These are phyloP conservation scores for Nymphalis urticae DNA, from an alignment of 2,888 invertebrate genomes.

Conservation along the genomic window DNA sequence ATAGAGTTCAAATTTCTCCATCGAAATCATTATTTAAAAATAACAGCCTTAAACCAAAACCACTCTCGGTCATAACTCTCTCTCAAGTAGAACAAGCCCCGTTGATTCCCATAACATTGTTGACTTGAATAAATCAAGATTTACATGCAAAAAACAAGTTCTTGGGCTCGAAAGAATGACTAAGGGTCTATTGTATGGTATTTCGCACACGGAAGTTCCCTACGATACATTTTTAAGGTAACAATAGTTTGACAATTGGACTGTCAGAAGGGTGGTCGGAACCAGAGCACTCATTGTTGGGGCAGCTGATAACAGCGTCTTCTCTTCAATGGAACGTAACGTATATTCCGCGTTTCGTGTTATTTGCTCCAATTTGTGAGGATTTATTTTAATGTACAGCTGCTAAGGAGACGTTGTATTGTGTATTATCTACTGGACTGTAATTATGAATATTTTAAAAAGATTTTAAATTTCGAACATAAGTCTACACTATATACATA, in stretches of 20 bases:
- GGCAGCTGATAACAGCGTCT: conserved; percentile 66
- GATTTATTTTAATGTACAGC: conserved; percentile 39
- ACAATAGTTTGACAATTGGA: conserved; percentile 64
- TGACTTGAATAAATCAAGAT: conserved; percentile 79
- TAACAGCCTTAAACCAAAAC: conserved; percentile 41
- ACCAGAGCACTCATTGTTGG: conserved; percentile 64
- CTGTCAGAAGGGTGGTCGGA: conserved; percentile 65
- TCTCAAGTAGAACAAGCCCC: conserved; percentile 39
- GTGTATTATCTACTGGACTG: conserved; percentile 2
- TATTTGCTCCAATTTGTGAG: conserved; percentile 50
- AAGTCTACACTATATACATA: neutral
- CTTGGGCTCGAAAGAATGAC: conserved; percentile 47
- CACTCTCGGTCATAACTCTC: conserved; percentile 28
- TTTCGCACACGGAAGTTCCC: conserved; percentile 78
- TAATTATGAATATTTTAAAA: neutral
- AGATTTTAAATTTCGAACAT: neutral
- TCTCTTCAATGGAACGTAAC: conserved; percentile 39
- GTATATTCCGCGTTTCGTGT: conserved; percentile 40
- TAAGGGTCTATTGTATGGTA: conserved; percentile 59
- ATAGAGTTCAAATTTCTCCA: conserved; percentile 59
- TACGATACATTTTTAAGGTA: conserved; percentile 48
- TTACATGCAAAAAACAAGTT: conserved; percentile 76
- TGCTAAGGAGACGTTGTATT: conserved; percentile 24
- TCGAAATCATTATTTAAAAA: conserved; percentile 50
- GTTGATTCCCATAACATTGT: conserved; percentile 76